Evolutionary conservation across 1,140 invertebrate genomes (phyloP).

Genomic region (Brachionus angularis): DNA sequence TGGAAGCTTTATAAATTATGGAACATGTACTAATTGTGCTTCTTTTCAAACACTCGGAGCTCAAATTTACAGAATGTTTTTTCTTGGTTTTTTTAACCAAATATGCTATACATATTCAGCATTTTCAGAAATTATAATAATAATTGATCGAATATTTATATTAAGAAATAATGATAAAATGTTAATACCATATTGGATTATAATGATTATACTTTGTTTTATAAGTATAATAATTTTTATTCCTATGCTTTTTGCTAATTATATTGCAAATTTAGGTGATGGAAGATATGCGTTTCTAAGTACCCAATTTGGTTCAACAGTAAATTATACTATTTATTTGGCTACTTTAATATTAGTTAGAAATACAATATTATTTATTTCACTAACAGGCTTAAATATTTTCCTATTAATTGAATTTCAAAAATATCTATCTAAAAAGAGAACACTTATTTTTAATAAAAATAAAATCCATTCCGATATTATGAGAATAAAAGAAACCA

Average conservation of each 20-base stretch:
- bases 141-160: slow-evolving; percentile 1
- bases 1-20: neutral
- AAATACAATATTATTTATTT: slow-evolving; percentile 1
- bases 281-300: neutral
- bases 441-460: neutral
- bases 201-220: neutral
- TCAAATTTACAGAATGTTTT: neutral
- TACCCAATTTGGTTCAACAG: neutral
- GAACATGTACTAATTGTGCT: neutral
- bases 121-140: slow-evolving; percentile 5
- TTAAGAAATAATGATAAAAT: neutral
- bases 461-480: neutral
- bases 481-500: neutral
- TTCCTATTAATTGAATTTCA: slow-evolving; percentile 12
- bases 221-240: neutral
- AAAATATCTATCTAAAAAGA: slow-evolving; percentile 1
- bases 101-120: neutral
- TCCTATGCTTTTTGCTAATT: slow-evolving; percentile 14
- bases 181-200: neutral
- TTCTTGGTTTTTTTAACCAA: neutral
- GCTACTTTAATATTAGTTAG: neutral
- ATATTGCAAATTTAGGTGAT: neutral
- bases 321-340: slow-evolving; percentile 15
- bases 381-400: neutral
- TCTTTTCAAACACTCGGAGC: slow-evolving; percentile 6